Conservation (phyloP, 2,113 vertebrate genomes). For the Vombatus ursinus region DNA sequence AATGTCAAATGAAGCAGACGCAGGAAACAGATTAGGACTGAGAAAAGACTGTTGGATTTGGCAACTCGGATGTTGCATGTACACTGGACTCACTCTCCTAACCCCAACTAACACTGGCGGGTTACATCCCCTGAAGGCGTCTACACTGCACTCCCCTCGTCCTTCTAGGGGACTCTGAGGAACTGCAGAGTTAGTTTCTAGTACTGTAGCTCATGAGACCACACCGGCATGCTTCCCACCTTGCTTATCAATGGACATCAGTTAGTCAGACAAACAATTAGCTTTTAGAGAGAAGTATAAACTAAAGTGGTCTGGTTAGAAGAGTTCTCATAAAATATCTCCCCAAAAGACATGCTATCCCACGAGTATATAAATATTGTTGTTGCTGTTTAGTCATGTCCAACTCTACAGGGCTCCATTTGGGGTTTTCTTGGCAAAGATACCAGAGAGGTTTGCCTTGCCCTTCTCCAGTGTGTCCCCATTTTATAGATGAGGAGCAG, state of each 20-base stretch:
- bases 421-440: not conserved
- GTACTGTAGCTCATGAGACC: not conserved
- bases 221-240: not conserved
- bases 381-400: not conserved
- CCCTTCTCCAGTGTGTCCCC: not conserved
- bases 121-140: not conserved
- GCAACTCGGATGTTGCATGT: not conserved
- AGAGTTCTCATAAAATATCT: not conserved
- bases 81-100: not conserved
- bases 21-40: not conserved
- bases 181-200: not conserved
- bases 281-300: not conserved
- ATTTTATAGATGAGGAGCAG: not conserved
- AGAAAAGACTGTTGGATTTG: not conserved
- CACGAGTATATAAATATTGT: not conserved
- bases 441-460: not conserved
- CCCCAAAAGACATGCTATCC: not conserved
- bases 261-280: not conserved
- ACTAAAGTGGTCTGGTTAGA: not conserved
- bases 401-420: not conserved
- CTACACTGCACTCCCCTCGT: not conserved
- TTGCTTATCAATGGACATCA: not conserved
- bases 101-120: not conserved
- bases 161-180: not conserved
- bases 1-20: not conserved